These are phyloP conservation scores for Rhizoglyphus robini DNA, from an alignment of 1,140 invertebrate species.

Conservation along the genomic window DNA sequence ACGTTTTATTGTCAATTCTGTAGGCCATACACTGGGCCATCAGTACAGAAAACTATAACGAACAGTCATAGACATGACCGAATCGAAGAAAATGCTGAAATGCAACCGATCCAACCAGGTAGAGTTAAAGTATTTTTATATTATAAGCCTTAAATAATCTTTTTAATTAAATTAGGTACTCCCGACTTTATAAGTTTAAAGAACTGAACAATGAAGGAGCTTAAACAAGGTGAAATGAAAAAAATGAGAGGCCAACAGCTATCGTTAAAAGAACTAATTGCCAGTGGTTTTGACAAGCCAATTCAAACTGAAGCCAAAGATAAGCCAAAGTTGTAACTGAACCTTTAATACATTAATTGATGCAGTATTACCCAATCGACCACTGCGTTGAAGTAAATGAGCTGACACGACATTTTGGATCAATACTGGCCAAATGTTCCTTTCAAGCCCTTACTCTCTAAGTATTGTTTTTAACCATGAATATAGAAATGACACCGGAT, in stretches of 20 bases:
- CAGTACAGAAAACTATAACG: background rate
- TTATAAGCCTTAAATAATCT: conserved; percentile 40
- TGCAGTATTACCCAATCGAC: conserved; percentile 47
- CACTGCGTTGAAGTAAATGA: conserved; percentile 69
- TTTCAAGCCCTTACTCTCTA: conserved; percentile 61
- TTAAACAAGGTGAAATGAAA: conserved; percentile 47
- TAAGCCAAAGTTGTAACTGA: conserved; percentile 62
- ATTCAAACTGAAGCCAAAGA: conserved; percentile 59
- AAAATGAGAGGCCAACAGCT: conserved; percentile 48
- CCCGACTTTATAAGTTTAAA: conserved; percentile 49
- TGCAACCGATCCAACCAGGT: conserved; percentile 48
- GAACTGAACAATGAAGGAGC: background rate
- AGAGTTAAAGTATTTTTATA: conserved; percentile 64
- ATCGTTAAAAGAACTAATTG: conserved; percentile 46
- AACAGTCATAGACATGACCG: conserved; percentile 18
- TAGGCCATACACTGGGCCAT: background rate
- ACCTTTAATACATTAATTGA: conserved; percentile 53
- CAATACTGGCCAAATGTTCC: conserved; percentile 47
- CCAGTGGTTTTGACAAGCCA: conserved; percentile 56
- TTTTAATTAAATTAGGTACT: background rate
- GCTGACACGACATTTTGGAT: conserved; percentile 58
- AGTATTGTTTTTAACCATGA: conserved; percentile 83
- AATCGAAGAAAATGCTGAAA: background rate
- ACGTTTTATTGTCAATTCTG: conserved; percentile 18
- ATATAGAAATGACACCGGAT: too few species aligned